These are phyloP conservation scores for Lycaon pictus DNA, from an alignment of 2,113 vertebrate species.

Conservation along the genomic window DNA sequence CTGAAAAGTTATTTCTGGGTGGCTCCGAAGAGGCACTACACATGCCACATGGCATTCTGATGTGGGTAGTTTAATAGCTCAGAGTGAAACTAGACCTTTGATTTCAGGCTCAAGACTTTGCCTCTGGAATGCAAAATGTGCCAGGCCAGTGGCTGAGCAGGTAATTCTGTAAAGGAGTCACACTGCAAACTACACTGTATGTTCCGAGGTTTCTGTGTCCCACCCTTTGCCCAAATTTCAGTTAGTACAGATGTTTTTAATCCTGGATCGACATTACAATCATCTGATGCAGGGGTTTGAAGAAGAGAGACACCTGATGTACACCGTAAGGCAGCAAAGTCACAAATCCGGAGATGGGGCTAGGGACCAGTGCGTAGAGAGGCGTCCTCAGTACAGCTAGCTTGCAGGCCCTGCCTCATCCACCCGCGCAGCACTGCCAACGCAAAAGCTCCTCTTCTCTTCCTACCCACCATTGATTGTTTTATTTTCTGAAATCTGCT, in stretches of 20 bases:
- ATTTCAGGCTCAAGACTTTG: not conserved
- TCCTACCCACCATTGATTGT: not conserved
- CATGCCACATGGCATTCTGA: not conserved
- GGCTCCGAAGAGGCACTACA: not conserved
- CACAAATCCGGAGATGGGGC: not conserved
- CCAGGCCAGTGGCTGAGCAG: not conserved
- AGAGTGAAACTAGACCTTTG: not conserved
- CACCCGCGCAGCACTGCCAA: not conserved
- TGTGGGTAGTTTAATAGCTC: not conserved
- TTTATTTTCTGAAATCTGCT: slow-evolving; percentile 45
- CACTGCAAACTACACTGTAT: not conserved
- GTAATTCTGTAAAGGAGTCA: not conserved
- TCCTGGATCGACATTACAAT: not conserved
- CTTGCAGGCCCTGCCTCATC: not conserved
- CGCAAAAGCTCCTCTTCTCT: not conserved
- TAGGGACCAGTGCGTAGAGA: not conserved
- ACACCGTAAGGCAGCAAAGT: not conserved
- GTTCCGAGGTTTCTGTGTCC: not conserved
- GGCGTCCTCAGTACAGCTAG: not conserved
- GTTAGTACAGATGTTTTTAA: not conserved
- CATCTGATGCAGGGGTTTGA: not conserved
- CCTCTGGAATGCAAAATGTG: not conserved
- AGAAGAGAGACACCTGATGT: not conserved
- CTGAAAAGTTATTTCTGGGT: not conserved
- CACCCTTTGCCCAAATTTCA: not conserved